Conservation (phyloP, 2,797 vertebrate species). For the Chanos chanos region DNA sequence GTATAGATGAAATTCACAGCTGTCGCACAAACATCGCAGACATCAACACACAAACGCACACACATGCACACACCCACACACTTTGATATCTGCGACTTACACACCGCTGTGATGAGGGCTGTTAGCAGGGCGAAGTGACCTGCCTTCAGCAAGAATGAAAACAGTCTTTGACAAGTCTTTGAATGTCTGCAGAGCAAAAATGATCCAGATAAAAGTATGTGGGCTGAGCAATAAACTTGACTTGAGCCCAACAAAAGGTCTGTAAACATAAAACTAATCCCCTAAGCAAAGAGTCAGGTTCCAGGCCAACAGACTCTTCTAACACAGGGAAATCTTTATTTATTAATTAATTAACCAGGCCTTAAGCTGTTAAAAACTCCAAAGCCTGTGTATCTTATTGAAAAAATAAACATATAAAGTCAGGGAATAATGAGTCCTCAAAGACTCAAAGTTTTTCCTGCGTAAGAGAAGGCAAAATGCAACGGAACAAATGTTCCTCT, state of each 20-base stretch:
- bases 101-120: too few species aligned
- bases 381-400: slow-evolving; percentile 28
- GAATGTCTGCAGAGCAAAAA: slow-evolving; percentile 40
- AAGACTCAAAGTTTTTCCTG: slow-evolving; percentile 25
- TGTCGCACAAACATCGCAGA: too few species aligned
- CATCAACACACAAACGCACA: slow-evolving; percentile 33
- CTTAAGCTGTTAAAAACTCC: slow-evolving; percentile 15
- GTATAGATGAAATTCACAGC: too few species aligned
- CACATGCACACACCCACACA: not conserved
- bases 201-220: slow-evolving; percentile 57
- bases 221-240: slow-evolving; percentile 63
- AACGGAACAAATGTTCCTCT: slow-evolving; percentile 24
- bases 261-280: slow-evolving; percentile 69
- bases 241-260: slow-evolving; percentile 63
- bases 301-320: slow-evolving; percentile 47
- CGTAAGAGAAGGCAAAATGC: slow-evolving; percentile 24
- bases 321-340: slow-evolving; percentile 57
- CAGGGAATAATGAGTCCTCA: slow-evolving; percentile 14
- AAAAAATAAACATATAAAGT: slow-evolving; percentile 23
- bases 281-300: slow-evolving; percentile 34
- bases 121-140: too few species aligned
- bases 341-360: slow-evolving; percentile 63
- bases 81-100: slow-evolving; percentile 19
- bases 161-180: slow-evolving; percentile 48
- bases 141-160: too few species aligned